These are phyloP conservation scores for Cydia amplana DNA, from an alignment of 1,140 invertebrate genomes.

Conservation along the genomic window DNA sequence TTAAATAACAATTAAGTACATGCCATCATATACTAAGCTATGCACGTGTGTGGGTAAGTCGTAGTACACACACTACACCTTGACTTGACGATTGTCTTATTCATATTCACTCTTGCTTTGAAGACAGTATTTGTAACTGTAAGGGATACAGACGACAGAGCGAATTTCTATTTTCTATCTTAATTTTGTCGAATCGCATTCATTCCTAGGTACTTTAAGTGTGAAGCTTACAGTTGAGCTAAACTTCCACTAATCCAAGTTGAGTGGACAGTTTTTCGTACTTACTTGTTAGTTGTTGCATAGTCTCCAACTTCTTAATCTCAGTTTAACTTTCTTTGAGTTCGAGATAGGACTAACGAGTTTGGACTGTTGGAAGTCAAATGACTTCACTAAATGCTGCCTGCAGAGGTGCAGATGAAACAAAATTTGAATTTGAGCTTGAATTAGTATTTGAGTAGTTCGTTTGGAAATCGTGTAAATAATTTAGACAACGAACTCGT, in stretches of 20 bases:
- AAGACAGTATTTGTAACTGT: too few relatives aligned
- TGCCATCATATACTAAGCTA: too few relatives aligned
- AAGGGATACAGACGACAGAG: too few relatives aligned
- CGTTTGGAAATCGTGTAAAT: too few relatives aligned
- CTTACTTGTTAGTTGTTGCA: conserved; percentile 23
- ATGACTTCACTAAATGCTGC: too few relatives aligned
- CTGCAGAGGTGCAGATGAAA: not conserved
- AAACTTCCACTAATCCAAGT: not conserved
- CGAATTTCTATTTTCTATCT: too few relatives aligned
- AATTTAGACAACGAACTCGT: too few relatives aligned
- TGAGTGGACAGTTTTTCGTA: conserved; percentile 30
- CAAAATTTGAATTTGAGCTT: not conserved
- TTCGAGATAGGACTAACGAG: not conserved
- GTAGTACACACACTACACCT: too few relatives aligned
- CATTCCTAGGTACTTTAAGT: not conserved
- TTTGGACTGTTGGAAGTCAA: not conserved
- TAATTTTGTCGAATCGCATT: not conserved
- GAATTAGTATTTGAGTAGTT: not conserved
- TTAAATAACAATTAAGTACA: too few relatives aligned
- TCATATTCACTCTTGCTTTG: too few relatives aligned
- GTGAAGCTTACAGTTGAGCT: not conserved
- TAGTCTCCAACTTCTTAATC: conserved; percentile 9
- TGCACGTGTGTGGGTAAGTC: too few relatives aligned
- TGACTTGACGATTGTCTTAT: too few relatives aligned
- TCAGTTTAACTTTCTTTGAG: conserved; percentile 9